phyloP scores from a whole-genome alignment of 2,113 vertebrate genomes.

The Mus musculus region DNA sequence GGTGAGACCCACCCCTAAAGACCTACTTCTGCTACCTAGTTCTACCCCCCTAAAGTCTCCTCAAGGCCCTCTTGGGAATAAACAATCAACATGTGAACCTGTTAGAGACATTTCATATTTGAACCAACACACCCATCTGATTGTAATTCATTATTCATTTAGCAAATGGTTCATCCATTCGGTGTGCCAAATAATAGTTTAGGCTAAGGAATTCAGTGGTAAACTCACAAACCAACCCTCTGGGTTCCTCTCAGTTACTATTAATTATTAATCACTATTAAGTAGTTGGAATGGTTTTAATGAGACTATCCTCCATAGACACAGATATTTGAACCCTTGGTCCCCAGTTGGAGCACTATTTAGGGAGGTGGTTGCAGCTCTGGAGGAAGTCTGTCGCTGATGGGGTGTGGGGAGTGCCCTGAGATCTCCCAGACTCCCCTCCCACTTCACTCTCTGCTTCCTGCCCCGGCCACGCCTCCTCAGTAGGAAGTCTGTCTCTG shows the following conservation, averaged over 20 bases:
- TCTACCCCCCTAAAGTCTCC: too few relatives aligned
- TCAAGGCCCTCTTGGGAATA: background rate
- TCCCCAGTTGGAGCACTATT: background rate
- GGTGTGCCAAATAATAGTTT: background rate
- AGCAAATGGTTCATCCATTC: background rate
- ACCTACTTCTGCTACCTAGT: background rate
- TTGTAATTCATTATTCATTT: background rate
- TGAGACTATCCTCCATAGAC: background rate
- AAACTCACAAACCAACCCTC: background rate
- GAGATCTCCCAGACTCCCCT: background rate
- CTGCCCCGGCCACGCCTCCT: background rate
- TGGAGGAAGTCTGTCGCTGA: background rate
- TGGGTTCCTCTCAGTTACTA: background rate
- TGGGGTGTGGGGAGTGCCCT: background rate
- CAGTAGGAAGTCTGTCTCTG: background rate
- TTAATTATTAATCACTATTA: background rate
- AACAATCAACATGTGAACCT: background rate
- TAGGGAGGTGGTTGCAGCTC: background rate
- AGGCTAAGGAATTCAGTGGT: background rate
- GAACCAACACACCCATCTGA: background rate
- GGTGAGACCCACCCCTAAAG: background rate
- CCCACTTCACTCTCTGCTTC: background rate
- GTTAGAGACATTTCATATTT: background rate
- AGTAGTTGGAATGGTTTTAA: background rate
- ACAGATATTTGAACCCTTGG: background rate